Conservation (phyloP, 2,888 invertebrate genomes). For the Asteroscopus sphinx region DNA sequence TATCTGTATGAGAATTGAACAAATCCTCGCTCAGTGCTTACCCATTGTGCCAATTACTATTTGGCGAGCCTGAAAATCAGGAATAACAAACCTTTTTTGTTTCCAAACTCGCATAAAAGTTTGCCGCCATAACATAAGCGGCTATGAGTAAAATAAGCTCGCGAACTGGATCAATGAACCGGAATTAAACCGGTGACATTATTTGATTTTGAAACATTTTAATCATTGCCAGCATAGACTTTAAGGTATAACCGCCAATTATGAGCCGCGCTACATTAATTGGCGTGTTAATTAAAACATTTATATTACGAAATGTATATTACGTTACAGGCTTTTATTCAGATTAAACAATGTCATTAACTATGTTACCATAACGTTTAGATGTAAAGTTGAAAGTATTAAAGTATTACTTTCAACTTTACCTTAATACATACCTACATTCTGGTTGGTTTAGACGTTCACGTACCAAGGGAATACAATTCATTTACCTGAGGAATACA, state of each 20-base stretch:
- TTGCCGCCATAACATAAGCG: slow-evolving; percentile 18
- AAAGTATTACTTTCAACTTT: too few species aligned
- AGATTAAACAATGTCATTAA: slow-evolving; percentile 11
- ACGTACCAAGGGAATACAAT: too few species aligned
- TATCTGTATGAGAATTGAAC: not conserved
- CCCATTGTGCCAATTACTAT: slow-evolving; percentile 18
- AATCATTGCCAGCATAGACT: slow-evolving; percentile 32
- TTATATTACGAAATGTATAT: slow-evolving; percentile 23
- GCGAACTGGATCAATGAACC: slow-evolving; percentile 33
- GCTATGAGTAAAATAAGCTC: slow-evolving; percentile 36
- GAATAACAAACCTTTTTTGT: slow-evolving; percentile 8
- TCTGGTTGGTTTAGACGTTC: too few species aligned
- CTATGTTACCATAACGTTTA: not conserved
- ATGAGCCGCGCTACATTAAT: slow-evolving; percentile 34
- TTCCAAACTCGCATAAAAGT: slow-evolving; percentile 43
- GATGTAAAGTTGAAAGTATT: not conserved
- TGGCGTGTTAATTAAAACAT: slow-evolving; percentile 48
- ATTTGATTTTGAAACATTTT: slow-evolving; percentile 49
- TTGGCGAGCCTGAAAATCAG: slow-evolving; percentile 4
- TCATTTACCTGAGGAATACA: too few species aligned
- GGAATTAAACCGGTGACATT: slow-evolving; percentile 48
- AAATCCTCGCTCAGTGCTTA: too few species aligned
- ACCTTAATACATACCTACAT: too few species aligned
- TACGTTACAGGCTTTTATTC: slow-evolving; percentile 14
- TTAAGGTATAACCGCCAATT: slow-evolving; percentile 48